These are phyloP conservation scores for Nymphalis polychloros DNA, from an alignment of 2,888 invertebrate species.

Conservation along the genomic window DNA sequence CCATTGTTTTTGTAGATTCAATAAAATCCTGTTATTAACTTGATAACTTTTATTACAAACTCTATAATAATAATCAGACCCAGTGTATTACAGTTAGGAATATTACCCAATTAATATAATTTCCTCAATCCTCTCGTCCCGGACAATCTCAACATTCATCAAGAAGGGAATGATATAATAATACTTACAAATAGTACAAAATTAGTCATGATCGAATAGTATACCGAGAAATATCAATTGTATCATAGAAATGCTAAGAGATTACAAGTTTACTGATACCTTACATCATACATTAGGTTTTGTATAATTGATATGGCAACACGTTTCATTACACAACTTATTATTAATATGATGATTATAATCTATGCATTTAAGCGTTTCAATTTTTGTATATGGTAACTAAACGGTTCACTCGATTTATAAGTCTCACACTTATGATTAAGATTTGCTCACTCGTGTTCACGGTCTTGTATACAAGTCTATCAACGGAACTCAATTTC, in stretches of 20 bases:
- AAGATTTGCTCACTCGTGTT: no score
- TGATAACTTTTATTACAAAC: no score
- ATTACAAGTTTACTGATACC: slow-evolving; percentile 52
- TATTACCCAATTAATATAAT: neutral
- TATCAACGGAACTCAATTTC: no score
- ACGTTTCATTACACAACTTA: slow-evolving; percentile 33
- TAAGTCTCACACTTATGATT: neutral
- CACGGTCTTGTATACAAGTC: no score
- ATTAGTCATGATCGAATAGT: slow-evolving; percentile 42
- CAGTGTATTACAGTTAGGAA: neutral
- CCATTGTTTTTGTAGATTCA: no score
- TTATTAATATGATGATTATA: slow-evolving; percentile 16
- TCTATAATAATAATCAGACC: no score
- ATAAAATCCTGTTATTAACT: no score
- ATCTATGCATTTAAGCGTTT: slow-evolving; percentile 25
- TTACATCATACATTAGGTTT: slow-evolving; percentile 39
- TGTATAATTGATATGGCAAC: slow-evolving; percentile 51
- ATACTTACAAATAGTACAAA: slow-evolving; percentile 41
- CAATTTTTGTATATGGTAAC: slow-evolving; percentile 35
- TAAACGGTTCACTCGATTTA: slow-evolving; percentile 24
- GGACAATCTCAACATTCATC: slow-evolving; percentile 28
- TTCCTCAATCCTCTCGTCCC: neutral
- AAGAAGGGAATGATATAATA: slow-evolving; percentile 15
- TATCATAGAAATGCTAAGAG: slow-evolving; percentile 68
- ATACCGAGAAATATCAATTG: slow-evolving; percentile 49